A percentile compares a stretch with the other conserved stretches of the same genome.
These are phyloP conservation scores for Drosophila bocki DNA, from an alignment of 1,140 invertebrate species.

Conservation along the genomic window DNA sequence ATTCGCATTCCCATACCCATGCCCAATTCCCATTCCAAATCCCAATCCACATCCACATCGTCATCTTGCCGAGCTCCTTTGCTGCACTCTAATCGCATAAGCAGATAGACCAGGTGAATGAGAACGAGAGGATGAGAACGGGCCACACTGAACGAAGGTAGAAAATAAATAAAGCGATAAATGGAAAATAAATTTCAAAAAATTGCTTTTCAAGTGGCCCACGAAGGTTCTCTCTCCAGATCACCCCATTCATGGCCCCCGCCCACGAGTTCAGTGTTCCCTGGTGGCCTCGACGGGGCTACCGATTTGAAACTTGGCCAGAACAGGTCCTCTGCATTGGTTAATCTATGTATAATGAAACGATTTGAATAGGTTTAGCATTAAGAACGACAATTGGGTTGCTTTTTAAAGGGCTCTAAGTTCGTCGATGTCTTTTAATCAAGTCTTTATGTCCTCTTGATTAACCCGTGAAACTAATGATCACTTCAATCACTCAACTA, in stretches of 20 bases:
- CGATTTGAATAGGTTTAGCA: constrained; percentile 14
- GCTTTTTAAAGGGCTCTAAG: not conserved
- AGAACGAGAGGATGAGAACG: constrained; percentile 6
- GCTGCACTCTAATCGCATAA: constrained; percentile 72
- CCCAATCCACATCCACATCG: constrained; percentile 24
- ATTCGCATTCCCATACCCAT: constrained; percentile 19
- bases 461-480: not conserved
- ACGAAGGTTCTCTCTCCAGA: constrained; percentile 30
- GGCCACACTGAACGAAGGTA: constrained; percentile 69
- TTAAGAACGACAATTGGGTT: constrained; percentile 12
- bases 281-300: constrained; percentile 27
- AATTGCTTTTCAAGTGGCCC: constrained; percentile 79
- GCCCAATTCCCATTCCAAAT: not conserved
- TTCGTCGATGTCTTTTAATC: not conserved
- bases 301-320: constrained; percentile 26
- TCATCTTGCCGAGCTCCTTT: constrained; percentile 60
- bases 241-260: constrained; percentile 17
- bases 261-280: constrained; percentile 16
- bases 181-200: constrained; percentile 79
- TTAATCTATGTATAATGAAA: constrained; percentile 5
- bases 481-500: no score
- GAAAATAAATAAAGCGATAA: constrained; percentile 82
- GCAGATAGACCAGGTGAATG: constrained; percentile 59
- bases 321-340: constrained; percentile 7
- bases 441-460: not conserved